Base-by-base conservation (phyloP, 2,888 invertebrate genomes). In the Dione juno region DNA sequence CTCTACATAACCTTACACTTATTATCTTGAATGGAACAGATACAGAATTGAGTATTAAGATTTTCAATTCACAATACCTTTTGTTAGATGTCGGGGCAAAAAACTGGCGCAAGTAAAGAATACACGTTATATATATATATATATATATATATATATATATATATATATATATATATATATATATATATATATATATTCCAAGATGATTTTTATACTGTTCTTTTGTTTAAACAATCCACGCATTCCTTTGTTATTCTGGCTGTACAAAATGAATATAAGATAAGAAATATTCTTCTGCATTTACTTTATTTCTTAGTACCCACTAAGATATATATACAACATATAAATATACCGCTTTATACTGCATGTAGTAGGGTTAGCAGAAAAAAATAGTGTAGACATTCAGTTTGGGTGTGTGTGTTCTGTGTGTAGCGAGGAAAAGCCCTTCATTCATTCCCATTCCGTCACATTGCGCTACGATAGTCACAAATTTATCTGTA, bases 21-120 rank as follows among this genome's bases (percentile, higher is more conserved):
- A 3, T 28, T 28, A 28, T 28, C 28, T n/a, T 5, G 43, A 13
- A 14, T 5, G 13, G 6, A 13, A 6, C 3, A 13, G 13, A 3
- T 14, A 53, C 14, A 9, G 14, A 13, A 28, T 10, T 59, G 19
- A 7, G 1, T 43, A 43, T 59, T 14, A 59, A 43, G n/a, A 43
- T 45, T 61, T 43, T 6, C 43, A 28, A 21, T 41, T 21, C 58
- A 41, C 59, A 59, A 61, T 61, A 45, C 21, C 43, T 28, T 28
- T 45, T 45, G 59, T 61, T 43, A 21, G 14, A 59, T 41, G 9
- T 57, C 43, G 1, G 43, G 41, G 43, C n/a, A 14, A 43, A n/a
- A 61, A 41, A 61, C 54, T 6, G 54, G 54, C 5, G 1, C 50
- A 10, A 16, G 19, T 50, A n/a, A 35, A 16, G 16, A 37, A 19